These are phyloP conservation scores for Cynoglossus semilaevis DNA, from an alignment of 2,113 vertebrate species.

Conservation along the genomic window DNA sequence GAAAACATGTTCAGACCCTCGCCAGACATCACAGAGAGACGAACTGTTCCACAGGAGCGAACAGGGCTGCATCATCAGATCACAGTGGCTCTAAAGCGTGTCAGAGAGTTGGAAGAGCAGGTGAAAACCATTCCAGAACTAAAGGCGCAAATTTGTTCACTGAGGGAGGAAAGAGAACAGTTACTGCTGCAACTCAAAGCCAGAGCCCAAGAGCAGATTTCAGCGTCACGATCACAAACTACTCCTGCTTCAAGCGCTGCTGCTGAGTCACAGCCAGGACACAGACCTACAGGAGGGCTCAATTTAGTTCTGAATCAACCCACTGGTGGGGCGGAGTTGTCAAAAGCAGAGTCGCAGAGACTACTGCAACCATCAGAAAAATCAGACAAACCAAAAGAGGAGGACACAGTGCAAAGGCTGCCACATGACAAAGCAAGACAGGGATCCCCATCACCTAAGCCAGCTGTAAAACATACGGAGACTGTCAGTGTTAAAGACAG, in stretches of 20 bases:
- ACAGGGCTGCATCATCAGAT: constrained; percentile 73
- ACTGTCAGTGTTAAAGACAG: constrained; percentile 27
- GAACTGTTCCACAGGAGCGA: constrained; percentile 50
- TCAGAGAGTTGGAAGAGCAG: constrained; percentile 74
- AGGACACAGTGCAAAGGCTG: constrained; percentile 42
- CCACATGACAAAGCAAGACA: constrained; percentile 42
- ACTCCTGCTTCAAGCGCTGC: constrained; percentile 11
- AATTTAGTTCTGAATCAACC: constrained; percentile 46
- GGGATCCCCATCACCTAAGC: constrained; percentile 33
- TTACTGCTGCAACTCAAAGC: constrained; percentile 64
- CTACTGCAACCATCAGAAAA: constrained; percentile 41
- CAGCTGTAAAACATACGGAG: constrained; percentile 35
- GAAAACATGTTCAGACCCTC: constrained; percentile 70
- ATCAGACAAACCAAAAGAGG: constrained; percentile 45
- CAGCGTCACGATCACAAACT: constrained; percentile 29
- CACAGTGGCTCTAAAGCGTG: constrained; percentile 67
- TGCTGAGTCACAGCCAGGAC: constrained; percentile 22
- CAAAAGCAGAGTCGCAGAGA: constrained; percentile 22
- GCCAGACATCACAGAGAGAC: constrained; percentile 57
- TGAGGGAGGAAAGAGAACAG: constrained; percentile 68
- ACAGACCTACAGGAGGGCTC: constrained; percentile 42
- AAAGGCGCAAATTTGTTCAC: constrained; percentile 72
- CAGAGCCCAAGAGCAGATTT: constrained; percentile 50
- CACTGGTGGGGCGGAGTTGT: constrained; percentile 23
- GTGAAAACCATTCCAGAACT: constrained; percentile 75